Conservation (phyloP, 2,113 vertebrate genomes). For the Urocitellus parryii region DNA sequence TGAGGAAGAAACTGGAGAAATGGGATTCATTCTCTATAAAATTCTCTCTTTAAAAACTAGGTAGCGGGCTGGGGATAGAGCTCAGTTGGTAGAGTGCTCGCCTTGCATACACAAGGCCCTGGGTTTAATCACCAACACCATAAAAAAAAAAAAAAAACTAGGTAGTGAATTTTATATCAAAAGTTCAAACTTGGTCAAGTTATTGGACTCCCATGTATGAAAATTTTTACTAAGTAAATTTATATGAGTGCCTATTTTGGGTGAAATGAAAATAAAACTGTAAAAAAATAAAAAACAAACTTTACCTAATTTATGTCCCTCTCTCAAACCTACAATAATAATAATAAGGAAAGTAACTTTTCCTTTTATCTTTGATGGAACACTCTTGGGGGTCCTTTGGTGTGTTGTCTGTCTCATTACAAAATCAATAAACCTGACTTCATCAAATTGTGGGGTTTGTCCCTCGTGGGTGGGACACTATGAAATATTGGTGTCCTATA, state of each 20-base stretch:
- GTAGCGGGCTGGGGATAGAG: too few relatives aligned
- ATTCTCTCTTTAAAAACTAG: not conserved
- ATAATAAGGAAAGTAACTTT: not conserved
- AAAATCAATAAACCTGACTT: not conserved
- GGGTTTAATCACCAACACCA: too few relatives aligned
- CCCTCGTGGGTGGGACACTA: not conserved
- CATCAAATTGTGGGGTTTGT: not conserved
- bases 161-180: not conserved
- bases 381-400: not conserved
- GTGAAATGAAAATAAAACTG: constrained; percentile 50
- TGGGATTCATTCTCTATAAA: not conserved
- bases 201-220: constrained; percentile 23
- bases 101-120: too few relatives aligned
- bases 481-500: not conserved
- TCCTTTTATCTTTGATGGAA: not conserved
- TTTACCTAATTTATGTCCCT: not conserved
- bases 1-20: not conserved
- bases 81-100: too few relatives aligned
- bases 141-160: not conserved
- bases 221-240: constrained; percentile 18
- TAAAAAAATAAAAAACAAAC: not conserved
- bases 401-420: not conserved
- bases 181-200: not conserved
- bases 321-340: not conserved
- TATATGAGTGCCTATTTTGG: not conserved